These are phyloP conservation scores for Squalus acanthias DNA, from an alignment of 2,797 vertebrate genomes.

Conservation along the genomic window DNA sequence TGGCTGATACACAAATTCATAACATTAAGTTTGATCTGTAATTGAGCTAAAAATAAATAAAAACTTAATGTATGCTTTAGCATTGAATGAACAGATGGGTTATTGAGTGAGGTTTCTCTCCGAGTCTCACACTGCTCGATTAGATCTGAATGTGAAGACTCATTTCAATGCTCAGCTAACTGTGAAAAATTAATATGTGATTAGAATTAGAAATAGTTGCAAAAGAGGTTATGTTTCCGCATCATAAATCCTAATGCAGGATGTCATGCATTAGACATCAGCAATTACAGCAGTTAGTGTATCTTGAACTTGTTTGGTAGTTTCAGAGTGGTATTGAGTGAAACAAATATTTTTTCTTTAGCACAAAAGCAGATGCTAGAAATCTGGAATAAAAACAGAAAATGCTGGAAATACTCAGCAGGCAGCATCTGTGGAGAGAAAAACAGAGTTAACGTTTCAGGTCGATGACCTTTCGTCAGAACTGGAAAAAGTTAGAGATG, in stretches of 20 bases:
- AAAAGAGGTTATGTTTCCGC: neutral
- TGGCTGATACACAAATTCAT: neutral
- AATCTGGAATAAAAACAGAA: no score
- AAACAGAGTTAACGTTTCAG: no score
- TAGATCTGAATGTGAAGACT: neutral
- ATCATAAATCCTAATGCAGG: neutral
- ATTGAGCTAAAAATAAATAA: neutral
- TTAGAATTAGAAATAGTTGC: neutral
- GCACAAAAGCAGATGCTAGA: no score
- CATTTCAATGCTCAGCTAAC: neutral
- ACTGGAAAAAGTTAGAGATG: no score
- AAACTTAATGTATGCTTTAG: neutral
- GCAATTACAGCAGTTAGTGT: neutral
- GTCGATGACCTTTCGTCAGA: no score
- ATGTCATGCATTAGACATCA: neutral
- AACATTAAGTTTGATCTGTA: slow-evolving; percentile 23
- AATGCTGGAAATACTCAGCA: no score
- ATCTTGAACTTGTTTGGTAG: neutral
- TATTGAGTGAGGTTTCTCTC: neutral
- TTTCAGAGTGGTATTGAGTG: neutral
- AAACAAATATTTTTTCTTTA: neutral
- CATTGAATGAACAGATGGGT: slow-evolving; percentile 12
- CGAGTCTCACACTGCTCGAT: neutral
- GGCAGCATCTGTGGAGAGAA: no score
- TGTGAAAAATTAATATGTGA: neutral